phyloP scores from a whole-genome alignment of 2,113 vertebrate species.

The Tragelaphus buxtoni region DNA sequence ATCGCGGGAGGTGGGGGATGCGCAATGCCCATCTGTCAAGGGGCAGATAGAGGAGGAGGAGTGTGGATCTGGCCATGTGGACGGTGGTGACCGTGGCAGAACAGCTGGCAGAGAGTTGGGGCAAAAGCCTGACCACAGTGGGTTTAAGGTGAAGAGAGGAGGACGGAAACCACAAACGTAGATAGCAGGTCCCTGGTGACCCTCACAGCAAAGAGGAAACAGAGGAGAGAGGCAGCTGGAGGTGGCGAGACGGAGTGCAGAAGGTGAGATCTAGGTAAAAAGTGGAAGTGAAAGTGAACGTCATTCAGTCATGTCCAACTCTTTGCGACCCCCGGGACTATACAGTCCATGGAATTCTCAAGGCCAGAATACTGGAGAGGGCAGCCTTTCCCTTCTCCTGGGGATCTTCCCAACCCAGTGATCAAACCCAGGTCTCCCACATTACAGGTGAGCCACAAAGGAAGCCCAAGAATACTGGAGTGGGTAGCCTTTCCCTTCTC shows the following conservation, averaged over 20 bases:
- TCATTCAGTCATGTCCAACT: too few species aligned
- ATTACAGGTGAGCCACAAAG: neutral
- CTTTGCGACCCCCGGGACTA: too few species aligned
- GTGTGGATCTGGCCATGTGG: too few species aligned
- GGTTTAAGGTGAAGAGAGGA: neutral
- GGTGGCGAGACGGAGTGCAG: too few species aligned
- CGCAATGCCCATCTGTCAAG: fast-evolving
- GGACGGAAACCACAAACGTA: neutral
- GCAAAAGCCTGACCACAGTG: neutral
- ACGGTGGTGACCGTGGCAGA: neutral
- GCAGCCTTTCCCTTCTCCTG: neutral
- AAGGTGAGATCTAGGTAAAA: too few species aligned
- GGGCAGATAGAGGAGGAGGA: neutral
- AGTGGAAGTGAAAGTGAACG: too few species aligned
- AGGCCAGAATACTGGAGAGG: neutral
- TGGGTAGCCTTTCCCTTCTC: neutral
- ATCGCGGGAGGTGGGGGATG: neutral
- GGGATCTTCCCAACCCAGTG: neutral
- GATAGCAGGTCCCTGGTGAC: neutral
- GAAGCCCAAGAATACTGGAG: neutral
- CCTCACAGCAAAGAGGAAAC: neutral
- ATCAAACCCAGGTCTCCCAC: neutral
- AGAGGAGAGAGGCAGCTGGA: too few species aligned
- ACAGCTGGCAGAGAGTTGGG: neutral
- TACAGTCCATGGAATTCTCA: too few species aligned